phyloP scores from a whole-genome alignment of 1,140 invertebrate genomes.

The Euborellia annulipes region DNA sequence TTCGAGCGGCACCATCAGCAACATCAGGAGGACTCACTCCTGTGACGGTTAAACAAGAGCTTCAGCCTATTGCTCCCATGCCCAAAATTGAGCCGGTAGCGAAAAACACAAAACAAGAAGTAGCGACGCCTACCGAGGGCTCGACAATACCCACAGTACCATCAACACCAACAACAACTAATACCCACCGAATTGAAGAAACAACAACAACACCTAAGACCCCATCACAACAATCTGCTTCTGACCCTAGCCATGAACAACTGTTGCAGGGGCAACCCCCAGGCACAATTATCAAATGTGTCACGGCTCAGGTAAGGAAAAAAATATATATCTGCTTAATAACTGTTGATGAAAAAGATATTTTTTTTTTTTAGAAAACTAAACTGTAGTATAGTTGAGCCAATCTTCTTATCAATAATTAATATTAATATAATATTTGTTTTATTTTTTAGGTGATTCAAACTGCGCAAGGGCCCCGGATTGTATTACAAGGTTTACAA shows the following conservation, averaged over 20 bases:
- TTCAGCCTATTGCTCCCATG: neutral
- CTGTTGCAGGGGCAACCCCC: slow-evolving; percentile 58
- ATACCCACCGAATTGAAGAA: slow-evolving; percentile 13
- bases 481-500: slow-evolving; percentile 66
- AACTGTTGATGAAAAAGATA: too few relatives aligned
- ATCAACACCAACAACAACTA: neutral
- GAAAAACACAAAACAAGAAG: too few relatives aligned
- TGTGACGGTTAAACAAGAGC: too few relatives aligned
- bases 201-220: slow-evolving; percentile 16
- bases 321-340: slow-evolving; percentile 9
- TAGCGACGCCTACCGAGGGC: too few relatives aligned
- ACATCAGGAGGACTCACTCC: too few relatives aligned
- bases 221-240: slow-evolving; percentile 4
- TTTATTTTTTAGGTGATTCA: slow-evolving; percentile 46
- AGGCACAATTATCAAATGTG: slow-evolving; percentile 73
- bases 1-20: slow-evolving; percentile 37
- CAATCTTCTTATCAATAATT: too few relatives aligned
- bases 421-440: too few relatives aligned
- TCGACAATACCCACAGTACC: neutral
- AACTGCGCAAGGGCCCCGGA: slow-evolving; percentile 62
- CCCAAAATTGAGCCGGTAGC: neutral
- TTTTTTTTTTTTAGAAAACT: too few relatives aligned
- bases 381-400: too few relatives aligned
- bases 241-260: neutral
- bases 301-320: slow-evolving; percentile 43